Evolutionary conservation across 2,113 vertebrate genomes (phyloP).

Genomic region (Chelonoidis abingdonii): DNA sequence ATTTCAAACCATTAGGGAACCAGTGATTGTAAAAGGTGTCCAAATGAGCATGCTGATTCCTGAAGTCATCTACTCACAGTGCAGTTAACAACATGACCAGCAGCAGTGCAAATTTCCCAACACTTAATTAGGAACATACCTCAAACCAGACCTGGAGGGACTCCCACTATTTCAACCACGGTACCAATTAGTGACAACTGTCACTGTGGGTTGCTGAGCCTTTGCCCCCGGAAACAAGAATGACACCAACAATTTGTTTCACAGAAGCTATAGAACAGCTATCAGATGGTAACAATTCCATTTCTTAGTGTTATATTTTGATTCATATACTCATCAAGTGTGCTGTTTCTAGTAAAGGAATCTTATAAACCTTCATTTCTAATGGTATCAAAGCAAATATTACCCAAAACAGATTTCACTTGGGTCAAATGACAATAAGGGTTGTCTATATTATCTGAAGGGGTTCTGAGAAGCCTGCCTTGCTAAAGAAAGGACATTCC

Average conservation of each 20-base stretch:
- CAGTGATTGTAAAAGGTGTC: not conserved
- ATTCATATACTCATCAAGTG: not conserved
- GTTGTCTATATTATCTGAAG: not conserved
- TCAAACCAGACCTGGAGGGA: not conserved
- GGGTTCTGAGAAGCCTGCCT: not conserved
- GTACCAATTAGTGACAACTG: not conserved
- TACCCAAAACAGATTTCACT: not conserved
- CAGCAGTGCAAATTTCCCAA: not conserved
- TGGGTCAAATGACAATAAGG: not conserved
- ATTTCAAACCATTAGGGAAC: not conserved
- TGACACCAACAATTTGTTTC: not conserved
- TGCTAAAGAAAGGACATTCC: not conserved
- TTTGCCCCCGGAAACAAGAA: not conserved
- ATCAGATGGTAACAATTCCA: not conserved
- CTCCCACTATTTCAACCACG: not conserved
- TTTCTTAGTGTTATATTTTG: not conserved
- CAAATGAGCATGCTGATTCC: not conserved
- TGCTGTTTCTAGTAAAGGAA: not conserved
- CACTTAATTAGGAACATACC: not conserved
- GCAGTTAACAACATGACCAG: not conserved
- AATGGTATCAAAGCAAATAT: not conserved
- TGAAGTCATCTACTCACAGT: not conserved
- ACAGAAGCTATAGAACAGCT: not conserved
- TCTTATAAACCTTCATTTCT: not conserved
- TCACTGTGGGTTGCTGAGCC: not conserved